Evolutionary conservation across 2,888 invertebrate species (phyloP).

Genomic region (Aethes cnicana): DNA sequence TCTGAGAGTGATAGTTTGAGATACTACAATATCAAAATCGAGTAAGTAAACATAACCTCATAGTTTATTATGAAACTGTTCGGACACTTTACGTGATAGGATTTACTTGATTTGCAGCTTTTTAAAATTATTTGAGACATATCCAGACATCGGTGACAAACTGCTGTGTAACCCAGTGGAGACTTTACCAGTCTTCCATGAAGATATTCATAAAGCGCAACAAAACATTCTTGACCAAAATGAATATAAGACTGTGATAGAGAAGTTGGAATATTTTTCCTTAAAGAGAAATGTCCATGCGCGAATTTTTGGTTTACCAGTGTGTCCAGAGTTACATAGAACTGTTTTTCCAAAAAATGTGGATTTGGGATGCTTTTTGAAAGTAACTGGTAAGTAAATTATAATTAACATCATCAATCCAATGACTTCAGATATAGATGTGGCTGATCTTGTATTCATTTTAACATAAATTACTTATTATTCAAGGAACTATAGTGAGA

Average conservation of each 20-base stretch:
- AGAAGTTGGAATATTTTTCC: conserved; percentile 55
- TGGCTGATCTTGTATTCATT: too few relatives aligned
- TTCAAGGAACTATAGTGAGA: conserved; percentile 88
- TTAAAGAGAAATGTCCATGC: conserved; percentile 86
- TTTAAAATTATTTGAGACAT: conserved; percentile 85
- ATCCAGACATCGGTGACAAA: conserved; percentile 85
- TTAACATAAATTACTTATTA: neutral
- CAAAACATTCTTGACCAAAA: conserved; percentile 73
- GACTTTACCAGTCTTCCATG: conserved; percentile 85
- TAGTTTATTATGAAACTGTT: neutral
- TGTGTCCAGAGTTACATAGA: conserved; percentile 86
- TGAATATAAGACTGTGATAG: conserved; percentile 54
- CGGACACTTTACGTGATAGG: conserved; percentile 1
- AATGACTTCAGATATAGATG: too few relatives aligned
- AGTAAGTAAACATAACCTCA: conserved; percentile 76
- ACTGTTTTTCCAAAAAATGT: conserved; percentile 86
- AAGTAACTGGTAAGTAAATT: conserved; percentile 87
- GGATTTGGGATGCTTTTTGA: conserved; percentile 87
- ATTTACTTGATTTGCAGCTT: conserved; percentile 79
- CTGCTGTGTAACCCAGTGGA: conserved; percentile 85
- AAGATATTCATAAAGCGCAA: conserved; percentile 84
- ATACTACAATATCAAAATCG: conserved; percentile 86
- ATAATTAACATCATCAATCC: too few relatives aligned
- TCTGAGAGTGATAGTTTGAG: conserved; percentile 81
- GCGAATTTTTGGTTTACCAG: conserved; percentile 85